Base-by-base conservation (phyloP, 2,797 vertebrate genomes). In the Neosilurus hyrtlii region DNA sequence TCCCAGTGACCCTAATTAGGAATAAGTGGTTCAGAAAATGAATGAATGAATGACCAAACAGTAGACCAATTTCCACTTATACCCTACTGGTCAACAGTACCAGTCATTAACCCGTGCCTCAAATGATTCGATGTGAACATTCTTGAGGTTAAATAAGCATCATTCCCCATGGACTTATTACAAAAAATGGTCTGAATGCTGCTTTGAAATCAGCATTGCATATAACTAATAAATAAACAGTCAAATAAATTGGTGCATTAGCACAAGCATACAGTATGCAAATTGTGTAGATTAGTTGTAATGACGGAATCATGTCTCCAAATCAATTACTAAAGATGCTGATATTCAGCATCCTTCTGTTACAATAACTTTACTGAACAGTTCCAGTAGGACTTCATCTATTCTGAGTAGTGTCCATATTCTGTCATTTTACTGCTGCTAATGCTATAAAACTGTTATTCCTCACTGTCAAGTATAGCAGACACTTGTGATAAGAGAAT, bases 401-500 rank as follows among this genome's bases (percentile, higher is more conserved):
- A 0, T 20, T 37, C 18, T 20, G 18, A 37, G 9, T 3, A 20
- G 8, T 22, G 35, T 11, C 30, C 65, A 49, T 68, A 43, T 49
- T 68, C 49, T 49, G 67, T 49, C 37, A n/a, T 49, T 18, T 7
- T 66, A 26, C 16, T 7, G 18, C 18, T 15, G 14, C 15, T 30
- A 65, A 30, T 66, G 26, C 63, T n/a, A 61, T n/a, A 61, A 61
- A 61, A 61, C 2, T 2, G 7, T 61, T n/a, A 8, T 22, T n/a
- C n/a, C 18, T 66, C 26, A 79, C 51, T 54, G 18, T 30, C 15
- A 20, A 16, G 16, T 22, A 8, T 20, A 37, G 22, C 12, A 24
- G 72, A n/a, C n/a, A 67, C 26, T 67, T 67, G 30, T 80, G 79
- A 65, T 62, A 54, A 68, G 67, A 51, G 26, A 30, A 72, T 80